Conservation (phyloP, 2,113 vertebrate genomes). For the Gymnobelideus leadbeateri region DNA sequence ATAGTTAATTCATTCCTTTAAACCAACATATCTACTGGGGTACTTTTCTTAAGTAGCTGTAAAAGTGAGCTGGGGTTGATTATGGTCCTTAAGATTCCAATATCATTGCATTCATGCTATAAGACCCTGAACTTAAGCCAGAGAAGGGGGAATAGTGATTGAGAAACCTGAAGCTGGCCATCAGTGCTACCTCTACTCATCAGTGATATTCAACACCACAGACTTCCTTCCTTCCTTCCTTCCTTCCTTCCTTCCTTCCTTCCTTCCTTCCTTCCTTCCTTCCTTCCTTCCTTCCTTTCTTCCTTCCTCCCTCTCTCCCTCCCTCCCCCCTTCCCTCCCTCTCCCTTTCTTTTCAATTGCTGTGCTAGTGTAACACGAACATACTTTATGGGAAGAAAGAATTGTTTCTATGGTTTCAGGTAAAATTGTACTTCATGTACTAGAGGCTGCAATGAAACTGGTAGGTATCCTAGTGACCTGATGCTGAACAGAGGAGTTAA, state of each 20-base stretch:
- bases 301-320: too few relatives aligned
- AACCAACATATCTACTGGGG: not conserved
- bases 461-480: not conserved
- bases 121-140: not conserved
- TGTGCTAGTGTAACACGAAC: not conserved
- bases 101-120: not conserved
- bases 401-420: not conserved
- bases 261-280: too few relatives aligned
- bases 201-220: not conserved
- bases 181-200: not conserved
- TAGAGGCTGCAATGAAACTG: too few relatives aligned
- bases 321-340: fast-evolving
- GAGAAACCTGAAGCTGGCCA: not conserved
- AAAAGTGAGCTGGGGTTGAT: not conserved
- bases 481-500: not conserved
- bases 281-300: too few relatives aligned
- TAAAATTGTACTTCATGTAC: not conserved
- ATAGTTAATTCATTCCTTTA: not conserved
- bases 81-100: not conserved
- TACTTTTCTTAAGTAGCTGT: not conserved
- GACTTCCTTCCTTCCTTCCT: not conserved
- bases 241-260: too few relatives aligned
- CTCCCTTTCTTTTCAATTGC: not conserved
- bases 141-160: not conserved
- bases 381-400: not conserved